These are phyloP conservation scores for Eledona agricola DNA, from an alignment of 2,888 invertebrate species.

Conservation along the genomic window DNA sequence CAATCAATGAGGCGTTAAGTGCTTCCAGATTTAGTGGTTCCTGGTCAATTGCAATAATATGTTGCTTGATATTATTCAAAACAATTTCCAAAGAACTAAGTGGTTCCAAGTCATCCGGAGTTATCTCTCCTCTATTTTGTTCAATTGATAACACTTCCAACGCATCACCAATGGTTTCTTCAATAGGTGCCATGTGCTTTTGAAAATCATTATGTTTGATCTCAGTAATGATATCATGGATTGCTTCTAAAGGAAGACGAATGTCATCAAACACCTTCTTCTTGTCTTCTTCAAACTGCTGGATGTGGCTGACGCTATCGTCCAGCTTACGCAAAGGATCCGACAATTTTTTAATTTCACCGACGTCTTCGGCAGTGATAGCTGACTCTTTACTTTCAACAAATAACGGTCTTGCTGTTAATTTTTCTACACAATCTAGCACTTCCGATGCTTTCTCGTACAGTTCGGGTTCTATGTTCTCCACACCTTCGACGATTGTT, in stretches of 20 bases:
- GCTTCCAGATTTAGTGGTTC: constrained; percentile 4
- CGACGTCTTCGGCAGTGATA: constrained; percentile 50
- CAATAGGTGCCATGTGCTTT: constrained; percentile 44
- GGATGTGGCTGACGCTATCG: constrained; percentile 49
- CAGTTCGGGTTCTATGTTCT: constrained; percentile 51
- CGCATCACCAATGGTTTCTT: constrained; percentile 52
- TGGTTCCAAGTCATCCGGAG: constrained; percentile 40
- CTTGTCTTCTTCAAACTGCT: constrained; percentile 48
- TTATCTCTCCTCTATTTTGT: constrained; percentile 53
- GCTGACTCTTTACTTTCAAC: constrained; percentile 44
- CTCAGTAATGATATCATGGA: constrained; percentile 50
- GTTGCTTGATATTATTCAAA: constrained; percentile 38
- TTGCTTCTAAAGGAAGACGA: constrained; percentile 51
- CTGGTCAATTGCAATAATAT: constrained; percentile 20
- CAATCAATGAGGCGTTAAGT: constrained; percentile 3
- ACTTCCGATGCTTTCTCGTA: constrained; percentile 54
- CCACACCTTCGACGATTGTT: constrained; percentile 47
- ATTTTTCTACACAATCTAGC: constrained; percentile 53
- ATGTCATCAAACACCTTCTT: constrained; percentile 46
- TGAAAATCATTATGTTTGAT: constrained; percentile 49
- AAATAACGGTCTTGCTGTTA: constrained; percentile 49
- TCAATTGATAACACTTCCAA: constrained; percentile 57
- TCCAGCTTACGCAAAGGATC: constrained; percentile 53
- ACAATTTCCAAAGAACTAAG: constrained; percentile 38
- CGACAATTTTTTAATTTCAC: constrained; percentile 50